Evolutionary conservation across 2,113 vertebrate species (phyloP).

Genomic region (Grallaria varia): DNA sequence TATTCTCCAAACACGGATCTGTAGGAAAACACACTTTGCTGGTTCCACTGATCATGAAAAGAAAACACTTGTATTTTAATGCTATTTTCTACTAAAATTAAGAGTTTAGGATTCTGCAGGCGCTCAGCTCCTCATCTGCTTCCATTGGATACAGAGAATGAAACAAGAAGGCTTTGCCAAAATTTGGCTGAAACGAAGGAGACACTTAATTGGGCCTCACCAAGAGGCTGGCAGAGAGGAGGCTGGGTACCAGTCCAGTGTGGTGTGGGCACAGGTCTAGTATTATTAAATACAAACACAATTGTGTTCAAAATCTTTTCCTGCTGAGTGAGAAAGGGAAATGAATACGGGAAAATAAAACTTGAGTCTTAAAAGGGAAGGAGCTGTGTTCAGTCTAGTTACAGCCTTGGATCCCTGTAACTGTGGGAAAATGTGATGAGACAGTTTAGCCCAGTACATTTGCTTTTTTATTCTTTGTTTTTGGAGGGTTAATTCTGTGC

Average conservation of each 20-base stretch:
- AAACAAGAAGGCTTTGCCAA: neutral
- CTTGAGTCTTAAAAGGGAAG: neutral
- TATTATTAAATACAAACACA: neutral
- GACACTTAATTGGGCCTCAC: neutral
- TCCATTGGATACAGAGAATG: neutral
- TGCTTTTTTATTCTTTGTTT: neutral
- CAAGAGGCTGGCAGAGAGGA: neutral
- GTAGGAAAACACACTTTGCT: neutral
- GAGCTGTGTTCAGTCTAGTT: neutral
- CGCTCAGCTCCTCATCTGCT: neutral
- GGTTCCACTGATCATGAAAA: neutral
- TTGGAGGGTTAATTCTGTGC: constrained; percentile 10
- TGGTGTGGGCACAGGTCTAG: neutral
- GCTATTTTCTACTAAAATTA: neutral
- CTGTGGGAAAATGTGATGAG: constrained; percentile 54
- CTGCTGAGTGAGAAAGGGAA: constrained; percentile 14
- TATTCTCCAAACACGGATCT: neutral
- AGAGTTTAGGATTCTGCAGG: neutral
- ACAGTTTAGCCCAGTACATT: neutral
- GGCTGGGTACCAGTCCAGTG: neutral
- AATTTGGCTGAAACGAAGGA: neutral
- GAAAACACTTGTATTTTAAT: neutral
- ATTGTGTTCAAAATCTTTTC: neutral
- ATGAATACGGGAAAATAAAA: constrained; percentile 12
- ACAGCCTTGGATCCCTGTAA: neutral